Percentiles rank a stretch among this genome's conserved stretches.
phyloP scores from a whole-genome alignment of 2,797 vertebrate genomes.

The Scomberomorus guttatus region DNA sequence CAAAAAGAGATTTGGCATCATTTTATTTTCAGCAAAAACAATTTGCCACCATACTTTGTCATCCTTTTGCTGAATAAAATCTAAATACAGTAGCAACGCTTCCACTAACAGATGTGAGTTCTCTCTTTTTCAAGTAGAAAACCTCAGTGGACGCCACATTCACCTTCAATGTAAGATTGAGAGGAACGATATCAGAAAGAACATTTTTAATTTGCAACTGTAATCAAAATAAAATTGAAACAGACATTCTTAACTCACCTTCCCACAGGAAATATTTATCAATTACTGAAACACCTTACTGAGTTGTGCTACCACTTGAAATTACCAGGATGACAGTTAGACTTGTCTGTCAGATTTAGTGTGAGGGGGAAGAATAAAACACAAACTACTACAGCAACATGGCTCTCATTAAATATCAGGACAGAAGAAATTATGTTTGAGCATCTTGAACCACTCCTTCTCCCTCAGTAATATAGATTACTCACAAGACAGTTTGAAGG shows the following conservation, averaged over 20 bases:
- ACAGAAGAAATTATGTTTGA: constrained; percentile 59
- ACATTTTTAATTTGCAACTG: constrained; percentile 24
- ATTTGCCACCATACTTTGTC: not conserved
- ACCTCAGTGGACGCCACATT: not conserved
- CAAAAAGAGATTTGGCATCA: not conserved
- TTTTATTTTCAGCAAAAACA: not conserved
- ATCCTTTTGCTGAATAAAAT: not conserved
- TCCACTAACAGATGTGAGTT: not conserved
- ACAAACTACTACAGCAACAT: not conserved
- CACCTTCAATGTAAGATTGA: constrained; percentile 10
- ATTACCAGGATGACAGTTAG: constrained; percentile 32
- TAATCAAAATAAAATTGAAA: constrained; percentile 40
- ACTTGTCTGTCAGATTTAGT: constrained; percentile 31
- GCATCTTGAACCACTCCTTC: constrained; percentile 31
- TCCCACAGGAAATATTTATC: constrained; percentile 30
- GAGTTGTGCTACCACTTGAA: not conserved
- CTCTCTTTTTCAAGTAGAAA: not conserved
- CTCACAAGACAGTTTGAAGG: constrained; percentile 30
- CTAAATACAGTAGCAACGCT: not conserved
- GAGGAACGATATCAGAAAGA: constrained; percentile 14
- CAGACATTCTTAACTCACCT: constrained; percentile 18
- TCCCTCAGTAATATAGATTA: constrained; percentile 21
- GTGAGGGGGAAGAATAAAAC: not conserved
- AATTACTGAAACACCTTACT: constrained; percentile 15
- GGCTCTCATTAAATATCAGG: constrained; percentile 67